Percentiles rank a stretch among this genome's conserved stretches.
These are phyloP conservation scores for Harmothoe impar DNA, from an alignment of 2,888 invertebrate species.

Conservation along the genomic window DNA sequence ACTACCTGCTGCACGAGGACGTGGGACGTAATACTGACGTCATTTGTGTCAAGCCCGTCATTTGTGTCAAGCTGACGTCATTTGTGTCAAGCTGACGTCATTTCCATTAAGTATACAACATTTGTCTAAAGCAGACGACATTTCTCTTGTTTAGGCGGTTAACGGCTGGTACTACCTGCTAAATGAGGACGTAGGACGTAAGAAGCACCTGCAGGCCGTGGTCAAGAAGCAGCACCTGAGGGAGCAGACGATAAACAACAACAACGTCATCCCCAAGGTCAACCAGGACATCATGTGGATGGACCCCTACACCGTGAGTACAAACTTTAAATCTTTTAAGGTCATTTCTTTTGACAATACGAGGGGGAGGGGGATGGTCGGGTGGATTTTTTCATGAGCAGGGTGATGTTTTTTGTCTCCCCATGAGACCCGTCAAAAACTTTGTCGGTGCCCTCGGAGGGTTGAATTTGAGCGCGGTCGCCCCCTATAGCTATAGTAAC, in stretches of 20 bases:
- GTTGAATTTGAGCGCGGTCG: too few species aligned
- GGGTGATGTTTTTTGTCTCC: neutral
- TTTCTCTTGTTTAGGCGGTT: conserved; percentile 83
- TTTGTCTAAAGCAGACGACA: conserved; percentile 8
- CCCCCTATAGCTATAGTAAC: too few species aligned
- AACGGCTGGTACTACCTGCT: conserved; percentile 90
- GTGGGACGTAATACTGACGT: too few species aligned
- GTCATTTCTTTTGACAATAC: neutral
- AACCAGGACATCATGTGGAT: conserved; percentile 63
- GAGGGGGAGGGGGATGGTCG: conserved; percentile 39
- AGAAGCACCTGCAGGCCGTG: conserved; percentile 83
- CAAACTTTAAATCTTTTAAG: neutral
- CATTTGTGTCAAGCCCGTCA: too few species aligned
- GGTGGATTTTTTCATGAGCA: neutral
- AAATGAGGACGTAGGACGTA: conserved; percentile 87
- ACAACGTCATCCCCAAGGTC: conserved; percentile 47
- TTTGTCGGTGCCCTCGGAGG: too few species aligned
- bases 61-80: too few species aligned
- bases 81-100: too few species aligned
- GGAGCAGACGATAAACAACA: conserved; percentile 49
- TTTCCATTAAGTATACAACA: too few species aligned
- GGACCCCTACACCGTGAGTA: conserved; percentile 61
- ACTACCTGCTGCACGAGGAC: conserved; percentile 89
- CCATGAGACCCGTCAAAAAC: too few species aligned
- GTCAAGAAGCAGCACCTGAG: conserved; percentile 51